These are phyloP conservation scores for Boulengeromyrus knoepffleri DNA, from an alignment of 2,113 vertebrate species.

Conservation along the genomic window DNA sequence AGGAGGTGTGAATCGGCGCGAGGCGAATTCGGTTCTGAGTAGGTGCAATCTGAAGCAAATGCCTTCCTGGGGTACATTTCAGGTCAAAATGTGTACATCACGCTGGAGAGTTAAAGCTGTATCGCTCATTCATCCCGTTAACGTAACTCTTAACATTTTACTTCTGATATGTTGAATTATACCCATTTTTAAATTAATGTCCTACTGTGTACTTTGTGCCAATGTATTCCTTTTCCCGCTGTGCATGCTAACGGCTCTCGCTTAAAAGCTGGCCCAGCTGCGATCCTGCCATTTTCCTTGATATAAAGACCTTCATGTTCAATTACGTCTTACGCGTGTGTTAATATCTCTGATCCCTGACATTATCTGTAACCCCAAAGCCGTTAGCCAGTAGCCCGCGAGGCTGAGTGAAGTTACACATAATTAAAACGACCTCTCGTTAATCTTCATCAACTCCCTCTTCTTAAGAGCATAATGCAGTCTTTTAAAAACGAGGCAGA, in stretches of 20 bases:
- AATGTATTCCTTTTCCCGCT: background rate
- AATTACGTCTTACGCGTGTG: constrained; percentile 36
- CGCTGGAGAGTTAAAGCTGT: background rate
- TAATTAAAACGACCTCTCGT: constrained; percentile 45
- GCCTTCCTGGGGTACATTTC: background rate
- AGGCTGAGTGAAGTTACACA: constrained; percentile 23
- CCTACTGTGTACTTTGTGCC: background rate
- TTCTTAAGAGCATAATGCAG: constrained; percentile 31
- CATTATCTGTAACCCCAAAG: constrained; percentile 12
- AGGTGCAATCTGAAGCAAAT: background rate
- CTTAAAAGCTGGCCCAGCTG: background rate
- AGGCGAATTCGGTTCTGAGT: background rate
- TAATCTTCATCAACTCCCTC: constrained; percentile 51
- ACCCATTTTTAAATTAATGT: background rate
- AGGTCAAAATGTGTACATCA: background rate
- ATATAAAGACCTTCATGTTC: constrained; percentile 47
- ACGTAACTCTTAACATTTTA: background rate
- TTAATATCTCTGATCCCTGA: constrained; percentile 35
- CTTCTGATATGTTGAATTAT: background rate
- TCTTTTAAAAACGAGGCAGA: background rate
- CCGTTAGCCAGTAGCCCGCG: background rate
- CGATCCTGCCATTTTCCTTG: background rate
- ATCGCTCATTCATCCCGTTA: background rate
- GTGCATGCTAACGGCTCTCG: background rate
- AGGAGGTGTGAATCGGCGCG: background rate